Evolutionary conservation across 1,140 invertebrate genomes (phyloP).

Genomic region (Laupala kohalensis): DNA sequence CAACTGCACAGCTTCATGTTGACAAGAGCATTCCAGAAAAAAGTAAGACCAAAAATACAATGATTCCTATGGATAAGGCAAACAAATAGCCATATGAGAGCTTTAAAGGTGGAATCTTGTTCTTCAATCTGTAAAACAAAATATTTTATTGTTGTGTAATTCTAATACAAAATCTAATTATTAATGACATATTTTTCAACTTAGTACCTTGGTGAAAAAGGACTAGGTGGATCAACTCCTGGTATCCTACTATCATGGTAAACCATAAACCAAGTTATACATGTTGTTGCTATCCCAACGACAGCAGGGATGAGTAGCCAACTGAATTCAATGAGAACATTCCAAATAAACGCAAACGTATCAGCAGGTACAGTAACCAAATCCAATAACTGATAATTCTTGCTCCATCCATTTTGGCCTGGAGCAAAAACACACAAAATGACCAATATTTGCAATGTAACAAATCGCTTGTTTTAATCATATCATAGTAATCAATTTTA

Average conservation of each 20-base stretch:
- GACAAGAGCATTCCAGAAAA: not conserved
- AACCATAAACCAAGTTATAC: constrained; percentile 5
- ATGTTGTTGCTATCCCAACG: not conserved
- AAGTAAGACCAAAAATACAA: not conserved
- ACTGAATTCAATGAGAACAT: not conserved
- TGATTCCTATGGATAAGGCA: not conserved
- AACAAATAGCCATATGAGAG: not conserved
- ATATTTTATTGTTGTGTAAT: not conserved
- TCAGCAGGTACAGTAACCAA: not conserved
- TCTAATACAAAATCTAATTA: not conserved
- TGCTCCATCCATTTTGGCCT: not conserved
- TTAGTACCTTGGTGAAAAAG: constrained; percentile 4
- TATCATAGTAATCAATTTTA: not conserved
- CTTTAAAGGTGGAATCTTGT: not conserved
- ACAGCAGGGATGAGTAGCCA: constrained; percentile 4
- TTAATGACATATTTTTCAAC: not conserved
- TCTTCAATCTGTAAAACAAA: not conserved
- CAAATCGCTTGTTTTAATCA: not conserved
- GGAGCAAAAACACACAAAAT: not conserved
- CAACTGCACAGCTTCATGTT: too few relatives aligned
- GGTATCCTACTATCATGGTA: constrained; percentile 8
- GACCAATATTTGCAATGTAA: not conserved
- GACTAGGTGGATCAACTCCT: constrained; percentile 6
- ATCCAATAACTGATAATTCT: not conserved
- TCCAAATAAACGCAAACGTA: not conserved